These are phyloP conservation scores for Pristionchus maxplancki DNA, from an alignment of 2,888 invertebrate species.

Conservation along the genomic window DNA sequence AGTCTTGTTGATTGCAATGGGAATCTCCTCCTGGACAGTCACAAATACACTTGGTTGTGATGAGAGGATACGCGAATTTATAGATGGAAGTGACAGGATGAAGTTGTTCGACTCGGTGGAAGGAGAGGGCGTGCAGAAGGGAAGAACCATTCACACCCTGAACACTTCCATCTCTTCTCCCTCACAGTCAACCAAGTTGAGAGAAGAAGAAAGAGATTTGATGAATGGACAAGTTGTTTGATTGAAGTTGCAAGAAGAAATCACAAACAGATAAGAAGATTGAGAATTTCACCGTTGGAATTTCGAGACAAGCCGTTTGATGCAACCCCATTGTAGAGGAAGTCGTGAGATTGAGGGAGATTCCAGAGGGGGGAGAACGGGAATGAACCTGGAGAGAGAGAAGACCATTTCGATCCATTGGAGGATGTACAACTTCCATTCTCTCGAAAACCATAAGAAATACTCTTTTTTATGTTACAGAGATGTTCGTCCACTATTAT, in stretches of 20 bases:
- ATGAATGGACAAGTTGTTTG: conserved; percentile 36
- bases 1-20: conserved; percentile 31
- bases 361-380: background rate
- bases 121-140: conserved; percentile 24
- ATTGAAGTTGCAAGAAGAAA: conserved; percentile 12
- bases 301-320: conserved; percentile 48
- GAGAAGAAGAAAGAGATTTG: background rate
- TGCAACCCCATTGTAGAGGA: conserved; percentile 39
- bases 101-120: conserved; percentile 45
- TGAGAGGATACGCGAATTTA: conserved; percentile 36
- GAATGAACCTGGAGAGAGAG: background rate
- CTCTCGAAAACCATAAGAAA: too few relatives aligned
- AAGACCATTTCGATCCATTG: too few relatives aligned
- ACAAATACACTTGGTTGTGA: conserved; percentile 24
- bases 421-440: too few relatives aligned
- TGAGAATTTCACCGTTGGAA: background rate
- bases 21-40: conserved; percentile 47
- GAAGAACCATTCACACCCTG: conserved; percentile 21
- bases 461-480: too few relatives aligned
- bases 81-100: conserved; percentile 40
- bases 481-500: too few relatives aligned
- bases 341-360: conserved; percentile 20
- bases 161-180: too few relatives aligned
- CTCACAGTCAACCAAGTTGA: background rate
- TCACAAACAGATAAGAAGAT: conserved; percentile 35